Base-by-base conservation (phyloP, 2,797 vertebrate species). In the Chaunax sp. region DNA sequence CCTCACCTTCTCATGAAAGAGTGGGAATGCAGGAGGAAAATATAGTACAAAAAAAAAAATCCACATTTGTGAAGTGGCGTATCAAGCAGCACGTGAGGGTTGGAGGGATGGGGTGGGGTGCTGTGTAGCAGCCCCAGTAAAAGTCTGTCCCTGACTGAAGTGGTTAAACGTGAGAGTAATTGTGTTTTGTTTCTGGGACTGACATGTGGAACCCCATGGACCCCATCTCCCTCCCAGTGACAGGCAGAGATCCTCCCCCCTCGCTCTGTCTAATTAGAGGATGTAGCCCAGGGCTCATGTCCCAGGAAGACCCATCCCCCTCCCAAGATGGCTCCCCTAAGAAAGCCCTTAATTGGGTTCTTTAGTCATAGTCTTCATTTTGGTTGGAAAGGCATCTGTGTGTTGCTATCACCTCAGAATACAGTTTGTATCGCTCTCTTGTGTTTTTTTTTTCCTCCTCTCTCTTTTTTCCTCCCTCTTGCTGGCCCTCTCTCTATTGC, bases 311-410 rank as follows among this genome's bases (percentile, higher is more conserved):
- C 90, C 91, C 91, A 89, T 90, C 91, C 90, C 91, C 91, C 88
- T 91, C 90, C 90, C 89, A 93, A 92, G 91, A 93, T 93, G 91
- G 87, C 90, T 94, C 93, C 93, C 92, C 88, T 89, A 93, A 94
- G 93, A 92, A 94, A 93, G 90, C 90, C 92, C 92, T 92, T 94
- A 94, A 94, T 94, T 94, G 93, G 93, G 92, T 93, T 93, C 93
- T 93, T 94, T 92, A 94, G 93, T 94, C 93, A 93, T 94, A 92
- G 92, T 92, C 89, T 92, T 93, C 92, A 92, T 94, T 93, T 92
- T 86, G 91, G 90, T 86, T 87, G 84, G 86, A 89, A 89, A 90
- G 86, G 88, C 89, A 86, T 92, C 84, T 89, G 88, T 89, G 90
- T 92, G 87, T 88, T 90, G 90, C 88, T 77, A 90, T 92, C 92